phyloP scores from a whole-genome alignment of 2,797 vertebrate species.

The Tenualosa ilisha region DNA sequence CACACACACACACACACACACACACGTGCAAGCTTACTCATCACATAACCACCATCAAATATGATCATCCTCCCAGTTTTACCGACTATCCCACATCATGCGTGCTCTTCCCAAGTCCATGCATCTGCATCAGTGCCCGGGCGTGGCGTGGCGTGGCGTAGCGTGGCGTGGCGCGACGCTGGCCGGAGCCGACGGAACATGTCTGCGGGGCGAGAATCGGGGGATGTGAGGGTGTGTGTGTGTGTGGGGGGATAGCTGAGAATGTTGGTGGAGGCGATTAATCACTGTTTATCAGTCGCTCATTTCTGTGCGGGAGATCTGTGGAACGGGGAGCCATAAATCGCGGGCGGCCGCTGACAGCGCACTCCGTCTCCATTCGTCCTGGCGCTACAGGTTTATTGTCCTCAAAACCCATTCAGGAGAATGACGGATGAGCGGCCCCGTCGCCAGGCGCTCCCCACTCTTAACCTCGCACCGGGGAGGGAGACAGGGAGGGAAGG shows the following conservation, averaged over 20 bases:
- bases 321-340: constrained; percentile 83
- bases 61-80: constrained; percentile 22
- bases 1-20: not conserved
- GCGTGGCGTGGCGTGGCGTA: not conserved
- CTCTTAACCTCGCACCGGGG: constrained; percentile 53
- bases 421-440: constrained; percentile 80
- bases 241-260: constrained; percentile 39
- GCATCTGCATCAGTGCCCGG: not conserved
- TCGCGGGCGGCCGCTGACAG: constrained; percentile 74
- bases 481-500: not conserved
- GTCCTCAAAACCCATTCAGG: constrained; percentile 85
- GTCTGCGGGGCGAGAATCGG: not conserved
- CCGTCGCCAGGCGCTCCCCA: constrained; percentile 52
- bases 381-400: constrained; percentile 83
- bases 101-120: not conserved
- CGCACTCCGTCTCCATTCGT: constrained; percentile 82
- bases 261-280: constrained; percentile 78
- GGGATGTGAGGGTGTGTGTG: not conserved
- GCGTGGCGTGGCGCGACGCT: not conserved
- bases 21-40: not conserved
- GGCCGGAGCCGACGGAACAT: not conserved
- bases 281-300: constrained; percentile 85
- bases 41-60: not conserved
- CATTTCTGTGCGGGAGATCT: constrained; percentile 81
- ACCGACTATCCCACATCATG: not conserved